Conservation (phyloP, 1,140 invertebrate species). For the Colletes latitarsis region DNA sequence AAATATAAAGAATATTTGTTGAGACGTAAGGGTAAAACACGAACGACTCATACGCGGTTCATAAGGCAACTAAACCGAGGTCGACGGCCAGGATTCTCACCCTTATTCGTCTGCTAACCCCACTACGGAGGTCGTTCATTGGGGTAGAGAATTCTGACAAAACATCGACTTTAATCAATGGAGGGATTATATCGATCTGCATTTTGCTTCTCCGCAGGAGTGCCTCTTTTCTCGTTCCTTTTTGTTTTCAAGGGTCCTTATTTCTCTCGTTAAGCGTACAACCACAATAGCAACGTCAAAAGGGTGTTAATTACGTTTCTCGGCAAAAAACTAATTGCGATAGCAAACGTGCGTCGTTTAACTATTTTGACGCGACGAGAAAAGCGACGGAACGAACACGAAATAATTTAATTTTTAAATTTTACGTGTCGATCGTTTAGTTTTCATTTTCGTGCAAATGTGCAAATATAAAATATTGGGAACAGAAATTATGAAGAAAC, state of each 20-base stretch:
- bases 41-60: conserved; percentile 45
- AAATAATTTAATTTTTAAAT: no score
- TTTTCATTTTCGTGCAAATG: no score
- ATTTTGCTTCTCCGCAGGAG: background rate
- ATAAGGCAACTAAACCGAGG: conserved; percentile 61
- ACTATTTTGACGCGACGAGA: no score
- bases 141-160: conserved; percentile 58
- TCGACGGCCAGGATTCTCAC: conserved; percentile 54
- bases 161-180: conserved; percentile 64
- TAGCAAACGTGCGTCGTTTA: no score
- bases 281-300: background rate
- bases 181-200: conserved; percentile 40
- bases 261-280: conserved; percentile 8
- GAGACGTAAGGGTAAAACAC: conserved; percentile 25
- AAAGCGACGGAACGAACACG: no score
- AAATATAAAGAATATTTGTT: background rate
- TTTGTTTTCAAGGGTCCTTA: conserved; percentile 24
- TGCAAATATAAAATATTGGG: no score
- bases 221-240: background rate
- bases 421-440: no score
- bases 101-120: conserved; percentile 40
- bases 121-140: conserved; percentile 36
- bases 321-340: no score
- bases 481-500: no score
- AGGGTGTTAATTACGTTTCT: no score